These are phyloP conservation scores for Neolamprologus devosi DNA, from an alignment of 2,113 vertebrate species.

Conservation along the genomic window DNA sequence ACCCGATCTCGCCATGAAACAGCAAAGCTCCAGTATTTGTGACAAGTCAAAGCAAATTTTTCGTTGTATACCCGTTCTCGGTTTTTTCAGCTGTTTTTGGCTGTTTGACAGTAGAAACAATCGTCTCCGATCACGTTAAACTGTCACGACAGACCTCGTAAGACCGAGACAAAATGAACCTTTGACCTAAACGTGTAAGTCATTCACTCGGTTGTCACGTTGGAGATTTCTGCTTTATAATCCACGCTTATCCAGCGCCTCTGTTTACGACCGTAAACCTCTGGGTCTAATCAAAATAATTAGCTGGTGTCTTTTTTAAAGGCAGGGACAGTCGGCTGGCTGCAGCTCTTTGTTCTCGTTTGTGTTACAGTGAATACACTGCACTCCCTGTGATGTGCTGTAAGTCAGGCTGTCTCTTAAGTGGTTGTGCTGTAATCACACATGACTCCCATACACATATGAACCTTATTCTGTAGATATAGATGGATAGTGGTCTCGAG, in stretches of 20 bases:
- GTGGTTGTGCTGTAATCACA: neutral
- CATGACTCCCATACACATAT: neutral
- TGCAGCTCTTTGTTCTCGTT: neutral
- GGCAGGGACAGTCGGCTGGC: neutral
- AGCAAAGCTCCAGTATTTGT: conserved; percentile 4
- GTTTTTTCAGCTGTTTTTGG: neutral
- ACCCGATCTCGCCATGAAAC: neutral
- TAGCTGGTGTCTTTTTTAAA: neutral
- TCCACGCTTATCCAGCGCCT: neutral
- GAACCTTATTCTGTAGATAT: neutral
- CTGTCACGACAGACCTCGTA: neutral
- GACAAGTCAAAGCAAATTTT: neutral
- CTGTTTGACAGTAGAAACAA: neutral
- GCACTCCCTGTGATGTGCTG: neutral
- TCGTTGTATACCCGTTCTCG: neutral
- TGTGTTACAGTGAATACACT: neutral
- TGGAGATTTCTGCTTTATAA: neutral
- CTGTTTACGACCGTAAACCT: neutral
- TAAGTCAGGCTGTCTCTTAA: neutral
- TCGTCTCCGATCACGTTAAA: neutral
- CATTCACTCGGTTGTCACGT: neutral
- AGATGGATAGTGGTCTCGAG: neutral
- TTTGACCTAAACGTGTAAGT: neutral
- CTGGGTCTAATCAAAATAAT: conserved; percentile 6
- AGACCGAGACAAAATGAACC: neutral